Conservation (phyloP, 2,888 invertebrate species). For the Drosophila demipolita region DNA sequence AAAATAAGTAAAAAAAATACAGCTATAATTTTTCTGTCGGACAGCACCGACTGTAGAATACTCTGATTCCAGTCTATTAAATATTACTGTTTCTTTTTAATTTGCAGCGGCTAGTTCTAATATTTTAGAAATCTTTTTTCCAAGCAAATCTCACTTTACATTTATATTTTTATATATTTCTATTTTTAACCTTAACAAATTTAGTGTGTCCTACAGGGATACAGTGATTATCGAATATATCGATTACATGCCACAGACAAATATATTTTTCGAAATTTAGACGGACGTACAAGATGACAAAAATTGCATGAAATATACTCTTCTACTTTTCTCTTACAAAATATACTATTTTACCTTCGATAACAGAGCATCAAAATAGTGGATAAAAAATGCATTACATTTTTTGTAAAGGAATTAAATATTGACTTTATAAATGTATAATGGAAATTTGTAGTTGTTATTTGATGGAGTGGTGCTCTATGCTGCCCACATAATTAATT, state of each 20-base stretch:
- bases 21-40: background rate
- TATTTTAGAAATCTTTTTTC: background rate
- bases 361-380: background rate
- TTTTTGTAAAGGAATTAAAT: conserved; percentile 5
- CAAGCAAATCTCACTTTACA: background rate
- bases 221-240: background rate
- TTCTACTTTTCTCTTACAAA: background rate
- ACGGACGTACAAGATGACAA: background rate
- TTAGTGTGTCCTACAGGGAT: background rate
- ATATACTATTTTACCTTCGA: background rate
- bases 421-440: background rate
- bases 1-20: background rate
- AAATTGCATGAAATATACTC: background rate
- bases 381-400: background rate
- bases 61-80: background rate
- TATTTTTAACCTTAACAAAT: background rate
- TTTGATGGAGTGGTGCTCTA: background rate
- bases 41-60: background rate
- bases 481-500: conserved; percentile 37
- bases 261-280: background rate
- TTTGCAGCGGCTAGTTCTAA: background rate
- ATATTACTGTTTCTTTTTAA: background rate
- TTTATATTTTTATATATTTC: background rate
- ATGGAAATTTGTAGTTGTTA: background rate
- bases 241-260: background rate